Base-by-base conservation (phyloP, 2,797 vertebrate species). In the Acanthopagrus latus region DNA sequence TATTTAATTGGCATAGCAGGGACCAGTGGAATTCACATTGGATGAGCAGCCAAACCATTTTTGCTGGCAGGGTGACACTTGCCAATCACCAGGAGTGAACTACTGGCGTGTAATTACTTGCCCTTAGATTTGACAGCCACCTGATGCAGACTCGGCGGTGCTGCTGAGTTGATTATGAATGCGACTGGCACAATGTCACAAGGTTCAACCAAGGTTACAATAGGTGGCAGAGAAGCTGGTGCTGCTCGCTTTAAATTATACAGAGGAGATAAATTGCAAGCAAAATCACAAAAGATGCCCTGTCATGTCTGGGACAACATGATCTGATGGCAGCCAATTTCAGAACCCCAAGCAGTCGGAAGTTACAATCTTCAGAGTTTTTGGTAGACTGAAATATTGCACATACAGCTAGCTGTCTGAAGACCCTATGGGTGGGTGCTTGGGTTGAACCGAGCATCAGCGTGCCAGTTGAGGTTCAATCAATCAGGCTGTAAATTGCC, bases 101-200 rank as follows among this genome's bases (percentile, higher is more conserved):
- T 23, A 59, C 47, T 46, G 65, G 7, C 3, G 11, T 23, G 74
- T 80, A 76, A 92, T 89, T 69, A 86, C 46, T 85, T 4, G 17
- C 41, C n/a, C 6, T 83, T 62, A 63, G 38, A 57, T 76, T 70
- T 81, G 81, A 88, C 76, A 62, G 69, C 23, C 41, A 43, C 63
- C 76, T 60, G 66, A 38, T 0, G 4, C 33, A 1, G 21, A 66
- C 7, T 3, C 67, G 6, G 43, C 7, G 2, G 46, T 27, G 78
- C 5, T 0, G 3, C 71, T 7, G 18, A 43, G 55, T 33, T 74
- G 59, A 79, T 86, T 57, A 46, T 25, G 14, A 77, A 87, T 76
- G 62, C 46, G 23, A 43, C 75, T 60, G 67, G 52, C 52, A 68
- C 21, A 0, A 33, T 4, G 60, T 47, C 4, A 21, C 70, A 43